Evolutionary conservation across 2,888 invertebrate genomes (phyloP).

Genomic region (Lasiommata megera): DNA sequence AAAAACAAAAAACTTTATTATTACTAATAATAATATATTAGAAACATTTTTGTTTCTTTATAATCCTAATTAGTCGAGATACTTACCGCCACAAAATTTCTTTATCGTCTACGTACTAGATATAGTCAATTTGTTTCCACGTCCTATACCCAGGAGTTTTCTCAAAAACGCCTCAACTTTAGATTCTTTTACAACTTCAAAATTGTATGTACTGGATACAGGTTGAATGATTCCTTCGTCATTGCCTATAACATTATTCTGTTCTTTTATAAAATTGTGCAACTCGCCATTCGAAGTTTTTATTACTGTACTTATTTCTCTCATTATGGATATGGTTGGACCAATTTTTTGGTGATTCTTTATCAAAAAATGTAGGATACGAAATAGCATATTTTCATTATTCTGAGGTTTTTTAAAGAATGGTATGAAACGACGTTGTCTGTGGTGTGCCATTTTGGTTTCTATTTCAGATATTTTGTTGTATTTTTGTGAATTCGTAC

Average conservation of each 20-base stretch:
- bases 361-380: slow-evolving; percentile 51
- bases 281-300: slow-evolving; percentile 56
- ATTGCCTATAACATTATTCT: slow-evolving; percentile 56
- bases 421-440: slow-evolving; percentile 54
- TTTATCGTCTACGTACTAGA: slow-evolving; percentile 22
- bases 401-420: slow-evolving; percentile 40
- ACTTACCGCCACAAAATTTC: neutral
- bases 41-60: no score
- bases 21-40: no score
- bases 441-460: slow-evolving; percentile 16
- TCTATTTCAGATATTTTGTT: neutral
- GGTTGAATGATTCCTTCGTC: slow-evolving; percentile 37
- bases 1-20: no score
- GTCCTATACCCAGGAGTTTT: slow-evolving; percentile 48
- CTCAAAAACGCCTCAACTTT: slow-evolving; percentile 49
- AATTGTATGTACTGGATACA: slow-evolving; percentile 44
- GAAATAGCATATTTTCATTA: slow-evolving; percentile 49
- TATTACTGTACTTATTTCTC: slow-evolving; percentile 62
- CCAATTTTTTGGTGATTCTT: slow-evolving; percentile 49
- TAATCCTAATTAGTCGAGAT: no score
- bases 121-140: slow-evolving; percentile 53
- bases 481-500: neutral
- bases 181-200: slow-evolving; percentile 54
- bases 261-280: slow-evolving; percentile 52
- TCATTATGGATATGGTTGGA: slow-evolving; percentile 56